Percentiles rank a stretch among this genome's conserved stretches.
phyloP scores from a whole-genome alignment of 2,888 invertebrate species.

The Prionchulus punctatus region DNA sequence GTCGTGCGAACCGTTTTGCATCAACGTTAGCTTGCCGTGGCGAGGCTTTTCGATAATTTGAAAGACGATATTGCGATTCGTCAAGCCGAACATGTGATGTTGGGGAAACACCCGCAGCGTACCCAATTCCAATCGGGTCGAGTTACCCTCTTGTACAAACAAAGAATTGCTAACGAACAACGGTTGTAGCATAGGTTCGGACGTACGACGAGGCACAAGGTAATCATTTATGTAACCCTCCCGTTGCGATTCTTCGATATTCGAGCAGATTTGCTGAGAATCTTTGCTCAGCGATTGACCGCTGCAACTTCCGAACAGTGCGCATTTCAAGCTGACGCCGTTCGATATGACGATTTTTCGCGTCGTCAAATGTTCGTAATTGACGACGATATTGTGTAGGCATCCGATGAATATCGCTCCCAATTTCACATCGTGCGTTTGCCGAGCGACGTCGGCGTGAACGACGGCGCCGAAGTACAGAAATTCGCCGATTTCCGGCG shows the following conservation, averaged over 20 bases:
- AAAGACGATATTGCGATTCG: neutral
- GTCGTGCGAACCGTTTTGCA: no score
- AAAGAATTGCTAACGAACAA: neutral
- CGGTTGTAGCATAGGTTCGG: neutral
- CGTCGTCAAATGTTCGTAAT: neutral
- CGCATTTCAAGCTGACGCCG: neutral
- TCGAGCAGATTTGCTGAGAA: no score
- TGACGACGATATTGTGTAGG: neutral
- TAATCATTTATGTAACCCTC: no score
- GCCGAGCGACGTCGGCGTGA: no score
- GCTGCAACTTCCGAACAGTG: neutral
- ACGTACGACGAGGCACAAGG: neutral
- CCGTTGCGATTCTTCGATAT: no score
- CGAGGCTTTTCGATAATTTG: neutral
- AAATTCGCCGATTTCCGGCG: no score
- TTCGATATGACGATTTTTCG: neutral
- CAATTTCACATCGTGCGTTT: no score
- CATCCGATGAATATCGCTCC: neutral
- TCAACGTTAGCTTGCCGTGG: conserved; percentile 2
- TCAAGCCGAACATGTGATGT: neutral
- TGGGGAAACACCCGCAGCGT: neutral
- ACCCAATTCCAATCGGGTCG: neutral
- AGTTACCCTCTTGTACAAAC: neutral
- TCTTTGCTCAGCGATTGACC: neutral
- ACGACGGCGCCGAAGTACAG: no score